Conservation (phyloP, 2,888 invertebrate genomes). For the Bombylius discolor region DNA sequence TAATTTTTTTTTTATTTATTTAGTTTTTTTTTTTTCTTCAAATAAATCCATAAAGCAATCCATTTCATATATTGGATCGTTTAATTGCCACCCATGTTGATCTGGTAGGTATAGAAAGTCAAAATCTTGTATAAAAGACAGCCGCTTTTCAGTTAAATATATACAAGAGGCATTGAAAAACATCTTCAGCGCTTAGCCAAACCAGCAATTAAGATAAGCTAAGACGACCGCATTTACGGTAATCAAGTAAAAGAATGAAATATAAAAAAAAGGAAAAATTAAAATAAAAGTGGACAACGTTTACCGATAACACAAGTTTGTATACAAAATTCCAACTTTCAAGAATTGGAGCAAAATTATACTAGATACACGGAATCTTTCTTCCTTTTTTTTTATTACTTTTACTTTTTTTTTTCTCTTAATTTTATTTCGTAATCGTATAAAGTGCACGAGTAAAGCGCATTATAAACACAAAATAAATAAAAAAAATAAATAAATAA, state of each 20-base stretch:
- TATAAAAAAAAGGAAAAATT: background rate
- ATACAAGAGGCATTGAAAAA: background rate
- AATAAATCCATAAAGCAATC: background rate
- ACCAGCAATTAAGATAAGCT: constrained; percentile 10
- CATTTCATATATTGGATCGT: background rate
- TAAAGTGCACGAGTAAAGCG: no score
- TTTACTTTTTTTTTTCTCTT: no score
- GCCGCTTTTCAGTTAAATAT: background rate
- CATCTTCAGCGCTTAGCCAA: constrained; percentile 7
- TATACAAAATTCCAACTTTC: background rate
- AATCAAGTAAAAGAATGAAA: background rate
- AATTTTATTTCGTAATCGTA: no score
- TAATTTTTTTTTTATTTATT: background rate
- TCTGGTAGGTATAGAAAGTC: background rate
- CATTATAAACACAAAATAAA: no score
- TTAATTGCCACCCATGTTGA: constrained; percentile 12
- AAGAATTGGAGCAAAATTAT: background rate
- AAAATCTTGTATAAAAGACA: background rate
- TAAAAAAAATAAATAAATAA: no score
- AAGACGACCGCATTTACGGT: constrained; percentile 6
- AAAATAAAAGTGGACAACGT: background rate
- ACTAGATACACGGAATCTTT: background rate
- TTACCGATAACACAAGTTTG: background rate
- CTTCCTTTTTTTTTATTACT: no score
- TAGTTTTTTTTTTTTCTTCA: background rate